Evolutionary conservation across 2,888 invertebrate species (phyloP).

Genomic region (Drosophila dives): DNA sequence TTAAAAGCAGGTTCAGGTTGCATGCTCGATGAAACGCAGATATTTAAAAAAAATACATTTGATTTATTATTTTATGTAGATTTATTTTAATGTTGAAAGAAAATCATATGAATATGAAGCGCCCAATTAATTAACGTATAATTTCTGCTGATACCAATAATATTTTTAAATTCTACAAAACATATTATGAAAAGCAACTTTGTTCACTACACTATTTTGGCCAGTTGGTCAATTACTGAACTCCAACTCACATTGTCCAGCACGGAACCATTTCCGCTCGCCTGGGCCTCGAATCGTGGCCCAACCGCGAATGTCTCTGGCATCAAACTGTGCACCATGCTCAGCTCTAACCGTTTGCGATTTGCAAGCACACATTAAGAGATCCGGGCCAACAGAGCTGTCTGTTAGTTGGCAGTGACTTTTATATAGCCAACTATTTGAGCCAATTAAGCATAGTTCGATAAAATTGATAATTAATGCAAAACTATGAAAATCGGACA

Average conservation of each 20-base stretch:
- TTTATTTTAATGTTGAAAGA: background rate
- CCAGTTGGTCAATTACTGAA: background rate
- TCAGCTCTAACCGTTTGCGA: slow-evolving; percentile 37
- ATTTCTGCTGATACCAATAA: background rate
- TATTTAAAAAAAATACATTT: background rate
- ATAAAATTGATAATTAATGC: slow-evolving; percentile 24
- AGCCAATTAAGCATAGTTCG: slow-evolving; percentile 38
- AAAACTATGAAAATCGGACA: background rate
- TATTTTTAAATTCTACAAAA: background rate
- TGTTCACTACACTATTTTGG: background rate
- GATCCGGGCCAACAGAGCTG: slow-evolving; percentile 9
- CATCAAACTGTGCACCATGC: slow-evolving; percentile 57
- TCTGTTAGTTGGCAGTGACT: background rate
- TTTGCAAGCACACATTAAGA: slow-evolving; percentile 43
- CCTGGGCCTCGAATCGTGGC: slow-evolving; percentile 60
- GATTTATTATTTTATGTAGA: background rate
- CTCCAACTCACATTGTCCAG: slow-evolving; percentile 89
- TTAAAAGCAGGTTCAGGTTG: background rate
- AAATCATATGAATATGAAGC: too few relatives aligned
- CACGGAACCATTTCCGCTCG: slow-evolving; percentile 89
- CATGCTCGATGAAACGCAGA: background rate
- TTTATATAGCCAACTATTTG: slow-evolving; percentile 57
- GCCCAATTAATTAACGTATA: background rate
- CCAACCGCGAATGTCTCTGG: slow-evolving; percentile 49
- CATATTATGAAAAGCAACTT: background rate